A percentile compares a stretch with the other conserved stretches of the same genome.
Conservation (phyloP, 2,797 vertebrate genomes). For the Pangasius macronema region DNA sequence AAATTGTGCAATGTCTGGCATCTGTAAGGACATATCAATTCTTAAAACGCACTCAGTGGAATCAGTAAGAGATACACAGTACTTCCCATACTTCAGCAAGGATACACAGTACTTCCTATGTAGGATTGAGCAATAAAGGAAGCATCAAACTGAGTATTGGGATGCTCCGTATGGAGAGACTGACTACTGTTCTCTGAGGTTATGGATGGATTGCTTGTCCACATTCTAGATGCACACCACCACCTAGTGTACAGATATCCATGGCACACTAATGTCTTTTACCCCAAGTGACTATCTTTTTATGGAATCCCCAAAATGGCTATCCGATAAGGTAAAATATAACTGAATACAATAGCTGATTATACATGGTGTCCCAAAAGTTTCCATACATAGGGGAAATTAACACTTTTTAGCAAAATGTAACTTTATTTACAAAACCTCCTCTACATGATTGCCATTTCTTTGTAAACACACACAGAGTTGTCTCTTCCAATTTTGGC, state of each 20-base stretch:
- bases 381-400: too few species aligned
- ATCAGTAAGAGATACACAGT: neutral
- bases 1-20: neutral
- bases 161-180: neutral
- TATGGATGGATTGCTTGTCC: neutral
- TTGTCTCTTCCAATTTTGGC: too few species aligned
- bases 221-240: conserved; percentile 1
- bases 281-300: neutral
- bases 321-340: neutral
- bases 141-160: neutral
- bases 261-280: neutral
- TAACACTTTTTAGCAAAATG: too few species aligned
- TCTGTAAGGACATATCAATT: neutral
- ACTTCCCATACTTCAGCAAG: neutral
- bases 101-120: neutral
- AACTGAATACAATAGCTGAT: neutral
- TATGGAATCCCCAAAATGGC: neutral
- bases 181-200: neutral
- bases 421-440: too few species aligned
- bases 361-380: too few species aligned
- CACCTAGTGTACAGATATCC: conserved; percentile 6
- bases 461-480: too few species aligned
- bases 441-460: too few species aligned
- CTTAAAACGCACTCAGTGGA: neutral
- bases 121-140: neutral